These are phyloP conservation scores for Conistra vaccinii DNA, from an alignment of 2,888 invertebrate species.

Conservation along the genomic window DNA sequence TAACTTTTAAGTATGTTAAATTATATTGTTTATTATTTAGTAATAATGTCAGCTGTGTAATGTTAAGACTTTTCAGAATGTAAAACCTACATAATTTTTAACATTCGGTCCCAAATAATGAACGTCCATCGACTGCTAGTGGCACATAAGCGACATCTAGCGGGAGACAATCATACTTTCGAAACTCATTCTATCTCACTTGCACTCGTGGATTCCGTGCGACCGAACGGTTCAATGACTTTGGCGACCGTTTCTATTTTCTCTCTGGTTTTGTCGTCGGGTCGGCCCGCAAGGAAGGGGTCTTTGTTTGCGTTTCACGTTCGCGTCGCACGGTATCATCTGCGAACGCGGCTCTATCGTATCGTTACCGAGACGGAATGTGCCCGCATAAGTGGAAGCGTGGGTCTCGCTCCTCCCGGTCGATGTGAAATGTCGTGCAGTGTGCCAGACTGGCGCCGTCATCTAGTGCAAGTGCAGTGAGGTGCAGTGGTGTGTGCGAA, in stretches of 20 bases:
- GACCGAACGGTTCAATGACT: slow-evolving; percentile 90
- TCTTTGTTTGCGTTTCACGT: slow-evolving; percentile 91
- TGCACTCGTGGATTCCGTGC: slow-evolving; percentile 81
- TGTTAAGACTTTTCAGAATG: background rate
- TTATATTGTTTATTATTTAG: background rate
- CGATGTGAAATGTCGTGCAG: slow-evolving; percentile 88
- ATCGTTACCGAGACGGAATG: slow-evolving; percentile 89
- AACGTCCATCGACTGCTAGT: slow-evolving; percentile 42
- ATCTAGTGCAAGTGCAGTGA: slow-evolving; percentile 89
- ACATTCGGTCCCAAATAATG: slow-evolving; percentile 78
- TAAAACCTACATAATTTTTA: background rate
- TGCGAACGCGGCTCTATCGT: slow-evolving; percentile 83
- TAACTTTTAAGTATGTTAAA: background rate
- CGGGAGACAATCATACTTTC: slow-evolving; percentile 54
- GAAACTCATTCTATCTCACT: slow-evolving; percentile 79
- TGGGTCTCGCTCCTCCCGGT: slow-evolving; percentile 88
- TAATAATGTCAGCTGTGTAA: slow-evolving; percentile 15
- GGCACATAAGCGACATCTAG: slow-evolving; percentile 78
- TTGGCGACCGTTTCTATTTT: slow-evolving; percentile 90
- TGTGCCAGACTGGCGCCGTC: slow-evolving; percentile 88
- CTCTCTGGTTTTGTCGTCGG: slow-evolving; percentile 90
- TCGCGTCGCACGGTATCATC: slow-evolving; percentile 88
- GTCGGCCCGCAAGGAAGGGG: slow-evolving; percentile 85
- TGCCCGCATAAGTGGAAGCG: slow-evolving; percentile 89
- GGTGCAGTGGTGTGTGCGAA: slow-evolving; percentile 88